Evolutionary conservation across 2,888 invertebrate genomes (phyloP), one percentile per base, ranked within the genome.

Genomic region (Lasius platythorax): DNA sequence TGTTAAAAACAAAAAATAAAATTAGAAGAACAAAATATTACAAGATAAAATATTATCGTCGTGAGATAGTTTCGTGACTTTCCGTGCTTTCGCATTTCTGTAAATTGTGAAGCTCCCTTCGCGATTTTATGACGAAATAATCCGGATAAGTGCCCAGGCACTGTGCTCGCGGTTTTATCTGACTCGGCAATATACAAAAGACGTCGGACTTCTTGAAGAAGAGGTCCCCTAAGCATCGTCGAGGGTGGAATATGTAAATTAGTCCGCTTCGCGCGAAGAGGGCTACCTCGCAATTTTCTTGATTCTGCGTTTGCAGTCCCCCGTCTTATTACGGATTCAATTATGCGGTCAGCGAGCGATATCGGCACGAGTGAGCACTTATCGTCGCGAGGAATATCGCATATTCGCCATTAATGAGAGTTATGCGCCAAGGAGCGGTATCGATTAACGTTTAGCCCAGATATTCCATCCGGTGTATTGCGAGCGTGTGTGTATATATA

Each of bases 391-490:
- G 64, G 50, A 61, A 61, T 68, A 82, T 81, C 83, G 85, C 63
- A 75, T 33, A 73, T 75, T 83, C 79, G 23, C 67, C 87, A 84
- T 88, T 89, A 87, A 87, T 85, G 88, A 82, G 81, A 90, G 87
- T 87, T 87, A 87, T 85, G 87, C 83, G 6, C 28, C 88, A 85
- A 87, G 86, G 84, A 86, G 79, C 66, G 74, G 68, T 88, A 91
- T 91, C 90, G 89, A 91, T 90, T 90, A 91, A 90, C 88, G 89
- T 84, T 91, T 87, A 91, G 83, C 79, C 81, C 75, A 78, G 79
- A 89, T 83, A 70, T 30, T 67, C n/a, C 43, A n/a, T 8, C 43
- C 30, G 33, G 12, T 33, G 3, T 63, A 50, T 40, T 30, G 67
- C 18, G 15, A 56, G 40, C 5, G 6, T n/a, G n/a, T n/a, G 15